A percentile compares a stretch with the other conserved stretches of the same genome.
These are phyloP conservation scores for Mycalesis mineus DNA, from an alignment of 2,888 invertebrate genomes.

Conservation along the genomic window DNA sequence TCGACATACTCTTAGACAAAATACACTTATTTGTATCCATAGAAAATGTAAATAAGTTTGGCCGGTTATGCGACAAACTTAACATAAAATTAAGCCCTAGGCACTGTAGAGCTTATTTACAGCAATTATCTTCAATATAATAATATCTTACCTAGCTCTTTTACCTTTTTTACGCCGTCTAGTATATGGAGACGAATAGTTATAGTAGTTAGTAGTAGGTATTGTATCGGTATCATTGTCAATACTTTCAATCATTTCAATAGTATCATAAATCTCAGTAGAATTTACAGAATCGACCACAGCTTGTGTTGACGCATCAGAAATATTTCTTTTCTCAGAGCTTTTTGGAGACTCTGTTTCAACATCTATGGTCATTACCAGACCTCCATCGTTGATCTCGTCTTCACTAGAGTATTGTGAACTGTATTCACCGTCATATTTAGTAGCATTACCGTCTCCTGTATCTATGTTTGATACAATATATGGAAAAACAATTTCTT, in stretches of 20 bases:
- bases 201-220: constrained; percentile 37
- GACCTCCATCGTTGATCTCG: constrained; percentile 48
- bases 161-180: constrained; percentile 50
- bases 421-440: constrained; percentile 40
- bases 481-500: constrained; percentile 57
- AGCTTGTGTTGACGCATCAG: constrained; percentile 51
- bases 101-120: not conserved
- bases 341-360: constrained; percentile 48
- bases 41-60: no score
- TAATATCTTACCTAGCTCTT: constrained; percentile 46
- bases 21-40: no score
- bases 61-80: not conserved
- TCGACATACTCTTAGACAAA: no score
- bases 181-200: constrained; percentile 55
- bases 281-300: constrained; percentile 43
- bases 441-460: constrained; percentile 31
- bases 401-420: constrained; percentile 64
- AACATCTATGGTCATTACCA: constrained; percentile 65
- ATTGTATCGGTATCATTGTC: constrained; percentile 42
- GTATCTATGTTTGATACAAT: constrained; percentile 42
- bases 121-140: no score
- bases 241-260: constrained; percentile 47
- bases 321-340: constrained; percentile 47
- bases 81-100: not conserved
- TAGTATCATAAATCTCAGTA: constrained; percentile 55